phyloP scores from a whole-genome alignment of 2,113 vertebrate genomes.

The Hymenochirus boettgeri region DNA sequence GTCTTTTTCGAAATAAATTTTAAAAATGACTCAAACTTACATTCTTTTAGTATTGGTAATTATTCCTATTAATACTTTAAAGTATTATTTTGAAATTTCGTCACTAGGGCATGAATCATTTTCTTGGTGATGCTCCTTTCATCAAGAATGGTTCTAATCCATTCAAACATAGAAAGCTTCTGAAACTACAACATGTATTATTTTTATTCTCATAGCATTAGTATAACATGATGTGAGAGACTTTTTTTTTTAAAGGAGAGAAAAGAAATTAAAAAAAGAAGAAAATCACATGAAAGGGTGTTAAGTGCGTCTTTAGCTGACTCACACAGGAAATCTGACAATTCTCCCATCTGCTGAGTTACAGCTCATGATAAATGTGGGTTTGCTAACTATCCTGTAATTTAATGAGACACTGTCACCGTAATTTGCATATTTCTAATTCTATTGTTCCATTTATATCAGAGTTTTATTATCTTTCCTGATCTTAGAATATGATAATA shows the following conservation, averaged over 20 bases:
- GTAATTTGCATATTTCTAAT: slow-evolving; percentile 21
- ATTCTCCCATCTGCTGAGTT: slow-evolving; percentile 33
- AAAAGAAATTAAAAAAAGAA: slow-evolving; percentile 12
- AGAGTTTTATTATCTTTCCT: slow-evolving; percentile 1
- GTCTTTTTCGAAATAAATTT: too few relatives aligned
- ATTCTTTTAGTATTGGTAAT: too few relatives aligned
- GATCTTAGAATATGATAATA: slow-evolving; percentile 18
- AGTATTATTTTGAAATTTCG: too few relatives aligned
- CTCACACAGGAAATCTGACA: slow-evolving; percentile 28
- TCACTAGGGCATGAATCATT: not conserved
- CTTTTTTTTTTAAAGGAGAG: too few relatives aligned
- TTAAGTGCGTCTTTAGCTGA: slow-evolving; percentile 36
- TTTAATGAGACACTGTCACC: slow-evolving; percentile 15
- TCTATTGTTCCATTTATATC: slow-evolving; percentile 9
- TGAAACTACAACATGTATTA: slow-evolving; percentile 15
- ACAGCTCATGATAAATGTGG: slow-evolving; percentile 21
- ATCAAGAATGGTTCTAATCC: slow-evolving; percentile 4
- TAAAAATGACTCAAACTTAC: too few relatives aligned
- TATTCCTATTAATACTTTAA: too few relatives aligned
- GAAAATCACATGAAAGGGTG: slow-evolving; percentile 29
- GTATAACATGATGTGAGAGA: slow-evolving; percentile 27
- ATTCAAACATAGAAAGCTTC: not conserved
- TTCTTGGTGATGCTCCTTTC: slow-evolving; percentile 3
- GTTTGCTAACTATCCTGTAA: slow-evolving; percentile 24
- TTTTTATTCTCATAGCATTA: slow-evolving; percentile 23